A percentile compares a stretch with the other conserved stretches of the same genome.
Conservation (phyloP, 2,113 vertebrate genomes). For the Zingel zingel region DNA sequence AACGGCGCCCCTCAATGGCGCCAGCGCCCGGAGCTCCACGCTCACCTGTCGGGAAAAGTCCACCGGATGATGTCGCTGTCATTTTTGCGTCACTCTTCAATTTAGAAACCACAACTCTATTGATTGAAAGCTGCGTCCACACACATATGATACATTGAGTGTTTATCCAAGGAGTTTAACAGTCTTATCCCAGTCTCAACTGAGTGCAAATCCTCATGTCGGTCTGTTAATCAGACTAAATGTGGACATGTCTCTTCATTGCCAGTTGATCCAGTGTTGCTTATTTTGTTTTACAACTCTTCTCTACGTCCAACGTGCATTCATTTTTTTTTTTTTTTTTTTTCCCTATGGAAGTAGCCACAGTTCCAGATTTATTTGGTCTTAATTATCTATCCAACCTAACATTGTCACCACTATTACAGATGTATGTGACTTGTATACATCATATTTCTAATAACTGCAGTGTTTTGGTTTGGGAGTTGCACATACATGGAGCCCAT, state of each 20-base stretch:
- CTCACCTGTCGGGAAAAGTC: too few relatives aligned
- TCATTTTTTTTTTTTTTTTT: background rate
- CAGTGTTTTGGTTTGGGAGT: constrained; percentile 3
- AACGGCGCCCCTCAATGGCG: too few relatives aligned
- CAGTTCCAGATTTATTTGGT: background rate
- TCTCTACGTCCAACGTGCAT: background rate
- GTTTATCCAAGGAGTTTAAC: constrained; percentile 11
- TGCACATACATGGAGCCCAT: constrained; percentile 31
- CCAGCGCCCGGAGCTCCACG: too few relatives aligned
- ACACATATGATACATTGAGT: background rate
- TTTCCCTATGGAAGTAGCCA: background rate
- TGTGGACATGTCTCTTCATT: constrained; percentile 5
- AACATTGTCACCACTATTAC: background rate
- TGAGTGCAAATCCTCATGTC: constrained; percentile 26
- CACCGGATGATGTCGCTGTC: too few relatives aligned
- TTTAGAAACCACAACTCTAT: background rate
- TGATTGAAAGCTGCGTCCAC: background rate
- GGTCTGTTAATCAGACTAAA: background rate
- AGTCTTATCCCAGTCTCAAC: background rate
- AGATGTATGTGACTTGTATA: background rate
- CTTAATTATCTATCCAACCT: background rate
- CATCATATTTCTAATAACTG: background rate
- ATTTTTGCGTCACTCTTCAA: background rate
- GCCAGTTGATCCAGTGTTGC: background rate
- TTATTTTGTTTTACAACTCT: constrained; percentile 15